Evolutionary conservation across 2,797 vertebrate genomes (phyloP).

Genomic region (Morelia viridis): DNA sequence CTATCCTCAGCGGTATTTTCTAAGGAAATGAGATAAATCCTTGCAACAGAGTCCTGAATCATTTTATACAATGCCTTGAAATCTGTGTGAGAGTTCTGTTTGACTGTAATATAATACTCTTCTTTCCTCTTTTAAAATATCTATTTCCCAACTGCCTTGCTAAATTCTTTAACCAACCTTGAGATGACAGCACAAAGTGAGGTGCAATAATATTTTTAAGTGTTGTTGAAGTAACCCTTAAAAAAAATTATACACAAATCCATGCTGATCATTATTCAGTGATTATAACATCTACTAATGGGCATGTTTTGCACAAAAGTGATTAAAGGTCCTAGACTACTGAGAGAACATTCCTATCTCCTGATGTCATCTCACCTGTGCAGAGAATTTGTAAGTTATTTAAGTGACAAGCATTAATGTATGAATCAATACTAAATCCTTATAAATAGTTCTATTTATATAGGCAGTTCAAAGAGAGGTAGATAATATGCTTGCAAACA

Average conservation of each 20-base stretch:
- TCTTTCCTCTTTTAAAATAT: neutral
- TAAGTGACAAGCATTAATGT: neutral
- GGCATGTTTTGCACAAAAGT: neutral
- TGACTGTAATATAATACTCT: slow-evolving; percentile 9
- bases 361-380: neutral
- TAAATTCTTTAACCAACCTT: slow-evolving; percentile 21
- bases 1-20: neutral
- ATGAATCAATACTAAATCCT: neutral
- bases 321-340: neutral
- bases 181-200: neutral
- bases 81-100: neutral
- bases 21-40: slow-evolving; percentile 26
- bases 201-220: neutral
- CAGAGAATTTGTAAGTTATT: neutral
- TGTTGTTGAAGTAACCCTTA: neutral
- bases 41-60: neutral
- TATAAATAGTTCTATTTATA: neutral
- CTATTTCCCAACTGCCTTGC: neutral
- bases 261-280: neutral
- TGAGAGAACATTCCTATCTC: neutral
- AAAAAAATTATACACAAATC: neutral
- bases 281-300: neutral
- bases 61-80: neutral
- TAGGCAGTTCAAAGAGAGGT: neutral
- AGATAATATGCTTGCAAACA: neutral